Percentiles rank a stretch among this genome's conserved stretches.
Evolutionary conservation across 1,140 invertebrate species (phyloP).

Genomic region (Yoshiicerus persimilis): DNA sequence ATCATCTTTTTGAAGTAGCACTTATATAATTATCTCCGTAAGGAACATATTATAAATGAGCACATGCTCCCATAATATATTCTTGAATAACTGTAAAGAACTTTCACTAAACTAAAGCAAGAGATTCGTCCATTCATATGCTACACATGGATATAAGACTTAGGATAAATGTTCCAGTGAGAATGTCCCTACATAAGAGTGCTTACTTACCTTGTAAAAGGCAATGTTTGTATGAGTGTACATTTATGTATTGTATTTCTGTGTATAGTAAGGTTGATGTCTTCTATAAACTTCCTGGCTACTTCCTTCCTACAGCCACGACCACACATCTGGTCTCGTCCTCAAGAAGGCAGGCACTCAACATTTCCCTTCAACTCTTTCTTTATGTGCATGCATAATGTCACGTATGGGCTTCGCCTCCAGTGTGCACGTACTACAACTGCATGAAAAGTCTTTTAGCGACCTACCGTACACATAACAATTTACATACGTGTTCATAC

Average conservation of each 20-base stretch:
- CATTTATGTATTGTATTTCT: background rate
- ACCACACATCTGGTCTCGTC: slow-evolving; percentile 22
- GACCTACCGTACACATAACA: background rate
- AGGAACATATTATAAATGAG: too few species aligned
- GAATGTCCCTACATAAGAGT: too few species aligned
- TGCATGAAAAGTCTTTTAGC: background rate
- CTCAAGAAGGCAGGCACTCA: background rate
- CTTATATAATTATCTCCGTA: too few species aligned
- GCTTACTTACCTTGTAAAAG: background rate
- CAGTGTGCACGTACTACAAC: background rate
- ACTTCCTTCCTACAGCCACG: slow-evolving; percentile 5
- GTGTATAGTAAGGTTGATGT: slow-evolving; percentile 13
- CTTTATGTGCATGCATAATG: background rate
- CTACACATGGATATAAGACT: too few species aligned
- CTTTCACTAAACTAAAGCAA: too few species aligned
- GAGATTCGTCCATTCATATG: too few species aligned
- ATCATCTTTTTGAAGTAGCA: too few species aligned
- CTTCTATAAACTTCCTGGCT: slow-evolving; percentile 29
- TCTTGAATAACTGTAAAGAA: too few species aligned
- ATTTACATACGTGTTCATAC: background rate
- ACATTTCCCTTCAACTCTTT: background rate
- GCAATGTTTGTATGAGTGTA: background rate
- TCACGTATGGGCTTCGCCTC: background rate
- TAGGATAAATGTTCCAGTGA: too few species aligned
- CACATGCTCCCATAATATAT: too few species aligned